Percentiles rank a stretch among this genome's conserved stretches.
phyloP scores from a whole-genome alignment of 2,113 vertebrate genomes.

The Ranitomeya imitator region DNA sequence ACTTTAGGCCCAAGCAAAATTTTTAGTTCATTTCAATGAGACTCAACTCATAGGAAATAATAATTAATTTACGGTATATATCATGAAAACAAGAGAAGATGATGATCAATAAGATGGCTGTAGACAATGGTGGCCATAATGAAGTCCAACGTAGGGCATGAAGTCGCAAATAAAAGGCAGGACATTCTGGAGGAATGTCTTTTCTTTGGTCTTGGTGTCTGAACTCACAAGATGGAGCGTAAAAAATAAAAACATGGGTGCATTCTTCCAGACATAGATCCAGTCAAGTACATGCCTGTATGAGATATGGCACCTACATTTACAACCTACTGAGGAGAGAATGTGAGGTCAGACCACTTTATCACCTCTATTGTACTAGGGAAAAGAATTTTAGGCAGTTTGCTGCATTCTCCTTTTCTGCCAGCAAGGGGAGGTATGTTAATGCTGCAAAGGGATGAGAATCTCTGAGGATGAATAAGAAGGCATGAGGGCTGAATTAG shows the following conservation, averaged over 20 bases:
- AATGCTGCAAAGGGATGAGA: conserved; percentile 24
- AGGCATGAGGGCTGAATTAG: conserved; percentile 34
- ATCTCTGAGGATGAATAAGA: conserved; percentile 13
- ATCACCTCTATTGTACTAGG: not conserved
- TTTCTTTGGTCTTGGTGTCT: not conserved
- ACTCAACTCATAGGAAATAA: no score
- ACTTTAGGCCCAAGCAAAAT: not conserved
- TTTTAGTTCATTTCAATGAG: not conserved
- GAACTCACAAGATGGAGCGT: not conserved
- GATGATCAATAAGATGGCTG: not conserved
- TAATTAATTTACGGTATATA: no score
- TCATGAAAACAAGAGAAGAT: no score
- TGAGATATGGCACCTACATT: not conserved
- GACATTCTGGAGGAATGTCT: not conserved
- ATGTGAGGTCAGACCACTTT: no score
- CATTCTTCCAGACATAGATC: not conserved
- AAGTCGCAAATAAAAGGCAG: not conserved
- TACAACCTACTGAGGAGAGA: no score
- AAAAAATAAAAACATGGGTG: not conserved
- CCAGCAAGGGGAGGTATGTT: conserved; percentile 38
- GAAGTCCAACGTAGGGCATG: not conserved
- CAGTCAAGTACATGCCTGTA: not conserved
- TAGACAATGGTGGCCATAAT: not conserved
- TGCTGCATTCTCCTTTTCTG: not conserved
- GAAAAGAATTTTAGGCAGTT: not conserved